Conservation (phyloP, 2,113 vertebrate genomes). For the Platysternon megacephalum region DNA sequence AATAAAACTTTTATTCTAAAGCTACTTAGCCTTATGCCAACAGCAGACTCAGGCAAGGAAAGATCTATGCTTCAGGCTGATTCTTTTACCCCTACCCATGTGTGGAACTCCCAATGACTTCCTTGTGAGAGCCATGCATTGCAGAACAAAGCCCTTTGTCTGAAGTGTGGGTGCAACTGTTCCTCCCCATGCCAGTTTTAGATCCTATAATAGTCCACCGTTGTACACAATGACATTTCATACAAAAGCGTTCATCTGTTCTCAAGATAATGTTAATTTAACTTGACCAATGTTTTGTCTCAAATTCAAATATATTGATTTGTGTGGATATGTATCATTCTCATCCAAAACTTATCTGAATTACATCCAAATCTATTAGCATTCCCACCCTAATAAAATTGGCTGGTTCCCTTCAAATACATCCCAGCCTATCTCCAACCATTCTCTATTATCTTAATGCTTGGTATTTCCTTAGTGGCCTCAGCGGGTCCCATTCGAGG, state of each 20-base stretch:
- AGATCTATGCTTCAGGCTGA: accelerated
- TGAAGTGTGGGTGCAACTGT: not conserved
- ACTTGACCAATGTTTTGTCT: accelerated
- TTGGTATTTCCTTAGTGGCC: not conserved
- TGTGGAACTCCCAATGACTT: not conserved
- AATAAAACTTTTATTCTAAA: not conserved
- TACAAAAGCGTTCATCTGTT: accelerated
- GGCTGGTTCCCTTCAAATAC: not conserved
- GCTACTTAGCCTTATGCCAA: not conserved
- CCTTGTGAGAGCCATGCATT: not conserved
- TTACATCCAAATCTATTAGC: not conserved
- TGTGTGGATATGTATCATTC: not conserved
- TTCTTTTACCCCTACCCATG: not conserved
- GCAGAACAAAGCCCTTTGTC: not conserved
- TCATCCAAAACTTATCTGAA: not conserved
- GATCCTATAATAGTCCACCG: not conserved
- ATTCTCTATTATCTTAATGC: not conserved
- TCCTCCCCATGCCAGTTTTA: not conserved
- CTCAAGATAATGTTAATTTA: not conserved
- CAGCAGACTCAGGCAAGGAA: not conserved
- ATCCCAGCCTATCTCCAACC: not conserved
- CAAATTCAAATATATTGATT: not conserved
- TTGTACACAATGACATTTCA: not conserved
- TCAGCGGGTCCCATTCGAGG: not conserved
- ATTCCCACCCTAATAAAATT: not conserved